Conservation (phyloP, 2,113 vertebrate species). For the Pachyramphus minor region DNA sequence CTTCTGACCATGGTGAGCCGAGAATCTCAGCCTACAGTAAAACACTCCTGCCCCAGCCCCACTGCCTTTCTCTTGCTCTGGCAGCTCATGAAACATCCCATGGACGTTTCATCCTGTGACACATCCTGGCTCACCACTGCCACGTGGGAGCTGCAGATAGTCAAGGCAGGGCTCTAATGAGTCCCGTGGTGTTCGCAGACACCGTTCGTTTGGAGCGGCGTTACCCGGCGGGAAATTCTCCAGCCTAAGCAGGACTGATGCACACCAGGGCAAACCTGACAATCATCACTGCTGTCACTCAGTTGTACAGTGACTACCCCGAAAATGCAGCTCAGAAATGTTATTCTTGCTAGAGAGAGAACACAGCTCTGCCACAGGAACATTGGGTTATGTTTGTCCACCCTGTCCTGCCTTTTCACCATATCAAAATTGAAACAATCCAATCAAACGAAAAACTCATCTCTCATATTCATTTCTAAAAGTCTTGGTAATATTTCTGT, state of each 20-base stretch:
- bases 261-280: not conserved
- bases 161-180: not conserved
- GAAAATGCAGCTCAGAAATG: not conserved
- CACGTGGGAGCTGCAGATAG: not conserved
- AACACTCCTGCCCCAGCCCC: not conserved
- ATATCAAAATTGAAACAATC: not conserved
- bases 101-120: not conserved
- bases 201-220: not conserved
- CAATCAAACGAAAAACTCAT: not conserved
- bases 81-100: not conserved
- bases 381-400: not conserved
- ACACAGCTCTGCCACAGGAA: not conserved
- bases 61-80: not conserved
- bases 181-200: not conserved
- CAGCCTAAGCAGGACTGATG: not conserved
- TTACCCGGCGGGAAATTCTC: not conserved
- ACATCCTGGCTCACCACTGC: not conserved
- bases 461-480: not conserved
- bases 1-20: not conserved
- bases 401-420: not conserved
- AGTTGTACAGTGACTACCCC: not conserved
- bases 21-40: not conserved
- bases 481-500: not conserved
- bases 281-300: not conserved
- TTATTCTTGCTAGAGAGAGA: not conserved